phyloP scores from a whole-genome alignment of 2,888 invertebrate species.

The Chymomyza procnemis region DNA sequence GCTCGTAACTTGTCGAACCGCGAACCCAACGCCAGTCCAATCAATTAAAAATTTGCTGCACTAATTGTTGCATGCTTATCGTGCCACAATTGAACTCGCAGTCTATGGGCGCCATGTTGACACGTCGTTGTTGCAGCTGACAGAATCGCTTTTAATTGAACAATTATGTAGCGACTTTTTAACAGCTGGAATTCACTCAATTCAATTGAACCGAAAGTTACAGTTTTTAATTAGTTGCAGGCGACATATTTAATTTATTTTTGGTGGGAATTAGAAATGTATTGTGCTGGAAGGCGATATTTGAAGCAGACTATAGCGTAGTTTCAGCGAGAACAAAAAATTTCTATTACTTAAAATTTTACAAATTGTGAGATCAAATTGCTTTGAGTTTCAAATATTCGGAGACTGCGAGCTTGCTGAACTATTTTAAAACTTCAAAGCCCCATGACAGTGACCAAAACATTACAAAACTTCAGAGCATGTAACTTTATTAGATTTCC shows the following conservation, averaged over 20 bases:
- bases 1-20: conserved; percentile 7
- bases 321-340: background rate
- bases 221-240: conserved; percentile 10
- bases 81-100: background rate
- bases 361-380: too few relatives aligned
- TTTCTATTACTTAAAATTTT: too few relatives aligned
- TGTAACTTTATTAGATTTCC: too few relatives aligned
- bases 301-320: too few relatives aligned
- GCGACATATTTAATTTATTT: conserved; percentile 12
- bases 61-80: conserved; percentile 61
- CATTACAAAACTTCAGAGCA: too few relatives aligned
- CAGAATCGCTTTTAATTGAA: conserved; percentile 64
- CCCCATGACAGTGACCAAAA: too few relatives aligned
- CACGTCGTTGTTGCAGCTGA: conserved; percentile 5
- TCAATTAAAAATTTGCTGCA: conserved; percentile 61
- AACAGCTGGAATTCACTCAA: conserved; percentile 43
- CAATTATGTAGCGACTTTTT: conserved; percentile 47
- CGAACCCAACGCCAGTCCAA: conserved; percentile 27
- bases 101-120: background rate
- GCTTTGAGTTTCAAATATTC: too few relatives aligned
- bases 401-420: too few relatives aligned
- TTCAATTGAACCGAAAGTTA: conserved; percentile 35
- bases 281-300: too few relatives aligned
- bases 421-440: too few relatives aligned
- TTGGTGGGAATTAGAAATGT: background rate